phyloP scores from a whole-genome alignment of 2,888 invertebrate genomes.

The Anodontia alba region DNA sequence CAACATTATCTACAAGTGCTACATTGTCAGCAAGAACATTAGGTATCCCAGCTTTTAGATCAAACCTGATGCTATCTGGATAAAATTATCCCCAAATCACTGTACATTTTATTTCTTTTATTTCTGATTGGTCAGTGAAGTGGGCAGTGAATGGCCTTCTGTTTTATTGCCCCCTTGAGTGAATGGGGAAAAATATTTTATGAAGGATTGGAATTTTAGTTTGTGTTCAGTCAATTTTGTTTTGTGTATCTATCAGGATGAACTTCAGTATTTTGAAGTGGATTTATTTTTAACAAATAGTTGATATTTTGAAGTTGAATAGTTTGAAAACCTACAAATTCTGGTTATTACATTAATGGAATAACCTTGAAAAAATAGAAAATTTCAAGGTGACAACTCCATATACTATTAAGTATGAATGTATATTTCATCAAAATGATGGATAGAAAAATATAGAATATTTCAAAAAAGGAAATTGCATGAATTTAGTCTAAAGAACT shows the following conservation, averaged over 20 bases:
- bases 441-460: no score
- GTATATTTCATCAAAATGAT: no score
- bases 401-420: no score
- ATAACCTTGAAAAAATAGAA: no score
- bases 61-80: not conserved
- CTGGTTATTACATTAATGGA: no score
- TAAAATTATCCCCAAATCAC: constrained; percentile 9
- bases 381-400: no score
- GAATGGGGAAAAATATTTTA: constrained; percentile 1
- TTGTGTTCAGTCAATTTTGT: not conserved
- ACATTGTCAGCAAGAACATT: constrained; percentile 12
- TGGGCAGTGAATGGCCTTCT: not conserved
- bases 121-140: constrained; percentile 6
- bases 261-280: no score
- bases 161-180: constrained; percentile 18
- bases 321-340: no score
- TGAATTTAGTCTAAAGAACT: no score
- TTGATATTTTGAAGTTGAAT: no score
- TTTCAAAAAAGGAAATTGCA: no score
- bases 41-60: not conserved
- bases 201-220: constrained; percentile 1
- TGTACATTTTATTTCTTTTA: not conserved
- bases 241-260: not conserved
- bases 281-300: no score
- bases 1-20: not conserved